Base-by-base conservation (phyloP, 2,113 vertebrate species). In the zebrafish (Danio rerio) region DNA sequence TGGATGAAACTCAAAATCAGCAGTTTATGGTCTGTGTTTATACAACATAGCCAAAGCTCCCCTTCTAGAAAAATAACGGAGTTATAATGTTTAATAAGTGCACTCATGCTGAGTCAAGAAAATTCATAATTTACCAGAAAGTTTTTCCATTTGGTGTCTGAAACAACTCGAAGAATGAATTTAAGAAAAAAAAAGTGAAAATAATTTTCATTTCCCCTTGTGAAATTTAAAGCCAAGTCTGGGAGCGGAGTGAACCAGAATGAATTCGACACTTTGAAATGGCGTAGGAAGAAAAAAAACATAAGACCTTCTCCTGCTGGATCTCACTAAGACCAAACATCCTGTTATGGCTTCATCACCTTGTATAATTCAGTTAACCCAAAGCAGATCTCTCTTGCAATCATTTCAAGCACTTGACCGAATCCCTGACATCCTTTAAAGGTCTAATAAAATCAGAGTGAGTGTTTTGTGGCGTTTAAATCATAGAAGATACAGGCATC, bases 311-410 rank as follows among this genome's bases (percentile, higher is more conserved):
- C 70, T 66, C 40, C 4, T 77, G 80, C 84, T 52, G 68, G 68
- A 50, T 86, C 86, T 87, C 83, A 86, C 84, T 90, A 68, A 82
- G 72, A 43, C 65, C 61, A 83, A 90, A 89, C 74, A 68, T 73
- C 69, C 69, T 10, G n/a, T 84, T 81, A 53, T 16, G 72, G 9
- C 10, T 58, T 53, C 7, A 20, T 81, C 77, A 85, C 66, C 81
- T 88, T 66, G 47, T 50, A 42, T 72, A 78, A 62, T 71, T 71
- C 9, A 40, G 16, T 81, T 73, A 72, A 61, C 18, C 31, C 40
- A 81, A 81, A 81, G 53, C 58, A 81, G 66, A 81, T 81, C 61
- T 72, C 31, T 50, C 66, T 81, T 21, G 12, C 43, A 62, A 49
- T 52, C 59, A 50, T 16, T 49, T 31, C n/a, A 61, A 18, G 55